A percentile compares a stretch with the other conserved stretches of the same genome.
These are phyloP conservation scores for Octodon degus DNA, from an alignment of 2,113 vertebrate genomes.

Conservation along the genomic window DNA sequence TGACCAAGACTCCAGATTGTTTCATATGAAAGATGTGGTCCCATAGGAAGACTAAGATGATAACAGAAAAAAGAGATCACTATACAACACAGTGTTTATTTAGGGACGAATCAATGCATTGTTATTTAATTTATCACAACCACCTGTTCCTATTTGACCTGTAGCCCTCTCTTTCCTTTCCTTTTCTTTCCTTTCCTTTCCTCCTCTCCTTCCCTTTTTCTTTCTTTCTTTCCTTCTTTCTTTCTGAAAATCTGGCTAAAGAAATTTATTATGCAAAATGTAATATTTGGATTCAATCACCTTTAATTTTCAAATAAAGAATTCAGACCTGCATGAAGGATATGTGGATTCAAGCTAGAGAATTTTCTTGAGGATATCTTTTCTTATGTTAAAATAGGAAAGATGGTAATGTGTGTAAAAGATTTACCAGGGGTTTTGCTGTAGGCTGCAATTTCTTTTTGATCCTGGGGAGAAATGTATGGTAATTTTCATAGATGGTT, in stretches of 20 bases:
- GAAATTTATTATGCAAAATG: background rate
- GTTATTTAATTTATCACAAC: background rate
- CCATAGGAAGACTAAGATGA: background rate
- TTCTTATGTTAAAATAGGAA: background rate
- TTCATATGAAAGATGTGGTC: background rate
- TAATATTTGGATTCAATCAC: background rate
- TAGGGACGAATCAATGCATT: background rate
- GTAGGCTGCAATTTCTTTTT: background rate
- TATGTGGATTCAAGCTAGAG: background rate
- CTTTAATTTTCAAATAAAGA: background rate
- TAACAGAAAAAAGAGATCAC: background rate
- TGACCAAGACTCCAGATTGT: background rate
- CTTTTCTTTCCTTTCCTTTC: background rate
- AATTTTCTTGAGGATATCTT: background rate
- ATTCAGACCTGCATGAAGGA: background rate
- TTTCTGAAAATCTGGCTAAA: background rate
- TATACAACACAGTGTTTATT: background rate
- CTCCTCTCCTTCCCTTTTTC: background rate
- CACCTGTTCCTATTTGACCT: background rate
- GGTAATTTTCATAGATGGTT: background rate
- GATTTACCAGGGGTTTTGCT: background rate
- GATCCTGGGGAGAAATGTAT: background rate
- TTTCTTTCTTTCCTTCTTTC: no score
- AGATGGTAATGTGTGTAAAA: background rate
- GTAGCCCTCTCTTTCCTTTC: accelerated